Evolutionary conservation across 2,797 vertebrate genomes (phyloP).

Genomic region (Pangasius krempfi): DNA sequence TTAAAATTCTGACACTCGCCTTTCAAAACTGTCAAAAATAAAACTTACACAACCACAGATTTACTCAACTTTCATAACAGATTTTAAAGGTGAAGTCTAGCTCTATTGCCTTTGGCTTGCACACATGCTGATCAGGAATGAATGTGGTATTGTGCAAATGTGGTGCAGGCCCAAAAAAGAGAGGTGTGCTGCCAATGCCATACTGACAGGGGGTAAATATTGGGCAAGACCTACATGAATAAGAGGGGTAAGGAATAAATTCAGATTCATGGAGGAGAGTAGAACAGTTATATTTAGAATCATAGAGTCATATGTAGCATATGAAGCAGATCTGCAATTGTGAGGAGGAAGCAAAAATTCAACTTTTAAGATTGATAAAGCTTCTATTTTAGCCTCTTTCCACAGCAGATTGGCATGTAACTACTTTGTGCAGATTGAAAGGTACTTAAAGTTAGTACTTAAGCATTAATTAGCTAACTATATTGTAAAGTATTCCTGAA

Average conservation of each 20-base stretch:
- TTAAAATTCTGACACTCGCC: not conserved
- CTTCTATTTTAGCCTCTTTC: not conserved
- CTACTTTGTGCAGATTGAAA: too few species aligned
- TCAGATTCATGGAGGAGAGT: conserved; percentile 42
- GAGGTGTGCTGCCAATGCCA: conserved; percentile 34
- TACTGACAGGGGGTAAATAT: conserved; percentile 39
- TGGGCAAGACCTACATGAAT: conserved; percentile 43
- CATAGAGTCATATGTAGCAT: not conserved
- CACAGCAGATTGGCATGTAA: not conserved
- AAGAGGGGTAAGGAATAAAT: not conserved
- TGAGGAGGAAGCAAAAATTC: not conserved
- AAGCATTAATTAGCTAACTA: not conserved
- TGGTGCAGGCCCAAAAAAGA: conserved; percentile 25
- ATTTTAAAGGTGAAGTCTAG: conserved; percentile 24
- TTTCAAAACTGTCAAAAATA: not conserved
- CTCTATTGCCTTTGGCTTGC: conserved; percentile 50
- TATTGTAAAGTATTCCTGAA: not conserved
- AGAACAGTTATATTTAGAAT: conserved; percentile 19
- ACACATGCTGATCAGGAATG: conserved; percentile 20
- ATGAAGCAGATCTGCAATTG: not conserved
- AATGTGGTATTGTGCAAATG: conserved; percentile 53
- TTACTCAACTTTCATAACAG: conserved; percentile 42
- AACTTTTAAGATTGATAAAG: not conserved
- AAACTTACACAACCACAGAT: conserved; percentile 22
- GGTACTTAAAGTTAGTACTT: too few species aligned